A percentile compares a stretch with the other conserved stretches of the same genome.
Evolutionary conservation across 2,888 invertebrate species (phyloP).

Genomic region (Scaptomyza caliginosa): DNA sequence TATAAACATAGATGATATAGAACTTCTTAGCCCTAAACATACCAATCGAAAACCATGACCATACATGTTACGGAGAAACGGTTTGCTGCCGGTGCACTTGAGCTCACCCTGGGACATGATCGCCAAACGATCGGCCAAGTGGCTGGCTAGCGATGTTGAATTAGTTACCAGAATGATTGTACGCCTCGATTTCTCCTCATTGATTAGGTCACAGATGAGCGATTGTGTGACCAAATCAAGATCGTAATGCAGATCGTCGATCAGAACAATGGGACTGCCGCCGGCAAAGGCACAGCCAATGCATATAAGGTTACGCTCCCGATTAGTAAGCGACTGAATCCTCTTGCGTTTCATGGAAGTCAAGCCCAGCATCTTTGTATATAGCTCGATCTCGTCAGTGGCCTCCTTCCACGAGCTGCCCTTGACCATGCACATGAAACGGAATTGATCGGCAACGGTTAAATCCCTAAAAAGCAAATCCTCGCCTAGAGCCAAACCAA

Average conservation of each 20-base stretch:
- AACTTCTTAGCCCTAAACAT: constrained; percentile 36
- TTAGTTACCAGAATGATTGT: constrained; percentile 92
- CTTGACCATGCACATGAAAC: constrained; percentile 90
- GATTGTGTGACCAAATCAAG: constrained; percentile 92
- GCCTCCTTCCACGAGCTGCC: constrained; percentile 85
- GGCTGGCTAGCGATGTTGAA: constrained; percentile 94
- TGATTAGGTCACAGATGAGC: constrained; percentile 91
- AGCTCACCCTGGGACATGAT: constrained; percentile 92
- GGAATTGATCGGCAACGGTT: constrained; percentile 91
- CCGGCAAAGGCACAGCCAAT: constrained; percentile 90
- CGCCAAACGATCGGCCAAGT: constrained; percentile 92
- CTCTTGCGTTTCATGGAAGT: constrained; percentile 86
- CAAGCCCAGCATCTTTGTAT: constrained; percentile 86
- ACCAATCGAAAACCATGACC: constrained; percentile 93
- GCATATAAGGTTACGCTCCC: constrained; percentile 89
- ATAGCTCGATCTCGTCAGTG: constrained; percentile 86
- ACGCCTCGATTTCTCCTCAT: constrained; percentile 88
- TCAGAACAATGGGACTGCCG: constrained; percentile 88
- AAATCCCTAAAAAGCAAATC: constrained; percentile 86
- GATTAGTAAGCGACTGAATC: constrained; percentile 87
- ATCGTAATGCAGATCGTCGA: constrained; percentile 92
- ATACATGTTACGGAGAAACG: constrained; percentile 91
- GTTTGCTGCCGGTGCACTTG: constrained; percentile 91
- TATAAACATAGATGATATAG: neutral
- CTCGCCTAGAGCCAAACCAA: constrained; percentile 92